Base-by-base conservation (phyloP, 2,888 invertebrate genomes). In the Cataglyphis rosenhaueri region DNA sequence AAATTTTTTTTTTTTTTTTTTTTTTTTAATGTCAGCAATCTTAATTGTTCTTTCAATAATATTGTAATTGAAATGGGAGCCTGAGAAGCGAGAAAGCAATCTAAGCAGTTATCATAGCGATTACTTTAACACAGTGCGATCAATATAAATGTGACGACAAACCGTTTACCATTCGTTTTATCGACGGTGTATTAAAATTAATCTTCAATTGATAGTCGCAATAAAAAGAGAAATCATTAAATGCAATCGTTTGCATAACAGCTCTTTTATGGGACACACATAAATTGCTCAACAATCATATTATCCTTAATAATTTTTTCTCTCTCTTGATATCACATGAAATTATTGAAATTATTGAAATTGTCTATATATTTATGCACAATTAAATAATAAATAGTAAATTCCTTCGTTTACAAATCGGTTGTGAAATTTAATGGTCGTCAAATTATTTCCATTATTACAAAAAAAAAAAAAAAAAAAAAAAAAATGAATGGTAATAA, bases 201-300 rank as follows among this genome's bases (percentile, higher is more conserved):
- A 32, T 74, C 21, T 32, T 74, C 21, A 9, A 18, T 29, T 41
- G 62, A 62, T 73, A 57, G 21, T 18, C 21, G n/a, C 9, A 8
- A 71, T 61, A 15, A 29, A 62, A 41, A 15, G n/a, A 44, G 29
- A 73, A 8, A n/a, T 73, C 41, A n/a, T 38, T 41, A n/a, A 74
- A 38, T 12, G 6, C 6, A 35, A 8, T 18, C 15, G 59, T 55
- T 25, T 29, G 18, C 15, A 15, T 25, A 25, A 35, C 3, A 38
- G 6, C 25, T 73, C 12, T 25, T 25, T 15, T n/a, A 59, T 41
- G 18, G 1, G 35, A 18, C 21, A 52, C 15, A 12, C 21, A 18
- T 38, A 73, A 59, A 59, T 29, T 73, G 12, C 25, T 59, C n/a
- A 59, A 73, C 18, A 29, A 59, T 59, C 12, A 25, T 10, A 57